Conservation (phyloP, 1,140 invertebrate genomes). For the Plectrocnemia conspersa region DNA sequence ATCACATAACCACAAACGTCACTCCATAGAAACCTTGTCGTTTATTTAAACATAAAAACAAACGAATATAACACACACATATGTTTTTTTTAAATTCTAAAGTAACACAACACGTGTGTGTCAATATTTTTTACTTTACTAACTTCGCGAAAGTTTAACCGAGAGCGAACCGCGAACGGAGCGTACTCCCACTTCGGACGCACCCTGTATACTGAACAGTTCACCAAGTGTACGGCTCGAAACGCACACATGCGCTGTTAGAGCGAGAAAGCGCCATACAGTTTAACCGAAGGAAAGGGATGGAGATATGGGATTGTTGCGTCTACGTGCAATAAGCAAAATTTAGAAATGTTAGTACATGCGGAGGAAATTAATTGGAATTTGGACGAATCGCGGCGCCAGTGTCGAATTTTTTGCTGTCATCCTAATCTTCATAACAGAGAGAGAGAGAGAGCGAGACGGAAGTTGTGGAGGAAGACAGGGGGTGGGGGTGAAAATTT, state of each 20-base stretch:
- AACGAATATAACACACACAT: background rate
- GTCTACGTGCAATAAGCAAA: background rate
- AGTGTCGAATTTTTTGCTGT: background rate
- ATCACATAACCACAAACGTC: background rate
- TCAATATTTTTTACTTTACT: too few species aligned
- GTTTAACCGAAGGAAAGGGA: background rate
- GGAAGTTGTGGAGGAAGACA: too few species aligned
- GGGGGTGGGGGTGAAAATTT: too few species aligned
- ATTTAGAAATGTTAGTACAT: too few species aligned
- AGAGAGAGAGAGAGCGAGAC: too few species aligned
- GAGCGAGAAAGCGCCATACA: background rate
- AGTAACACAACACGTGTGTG: background rate
- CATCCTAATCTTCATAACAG: too few species aligned
- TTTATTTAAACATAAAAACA: background rate
- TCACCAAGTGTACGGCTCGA: background rate
- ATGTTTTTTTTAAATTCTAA: background rate
- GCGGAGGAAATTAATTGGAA: background rate
- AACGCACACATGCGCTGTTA: background rate
- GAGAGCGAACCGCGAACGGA: background rate
- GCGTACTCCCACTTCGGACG: background rate
- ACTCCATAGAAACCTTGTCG: background rate
- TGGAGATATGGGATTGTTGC: background rate
- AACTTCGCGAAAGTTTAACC: conserved; percentile 6
- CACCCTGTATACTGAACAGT: background rate
- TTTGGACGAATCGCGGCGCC: background rate